A percentile compares a stretch with the other conserved stretches of the same genome.
Evolutionary conservation across 2,113 vertebrate genomes (phyloP).

Genomic region (Menura novaehollandiae): DNA sequence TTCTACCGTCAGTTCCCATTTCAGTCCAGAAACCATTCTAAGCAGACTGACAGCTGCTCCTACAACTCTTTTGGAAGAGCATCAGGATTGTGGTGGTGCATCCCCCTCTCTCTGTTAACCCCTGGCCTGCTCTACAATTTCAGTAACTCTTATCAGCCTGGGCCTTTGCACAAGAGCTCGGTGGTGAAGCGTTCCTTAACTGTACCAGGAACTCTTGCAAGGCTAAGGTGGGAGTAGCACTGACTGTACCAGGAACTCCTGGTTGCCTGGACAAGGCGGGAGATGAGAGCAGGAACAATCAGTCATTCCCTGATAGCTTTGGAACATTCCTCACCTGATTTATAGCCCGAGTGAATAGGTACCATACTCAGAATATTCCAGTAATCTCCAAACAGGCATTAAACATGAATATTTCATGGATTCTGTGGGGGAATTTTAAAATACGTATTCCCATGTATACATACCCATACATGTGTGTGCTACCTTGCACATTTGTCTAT

Average conservation of each 20-base stretch:
- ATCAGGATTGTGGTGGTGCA: accelerated
- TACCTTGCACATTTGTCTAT: background rate
- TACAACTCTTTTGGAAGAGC: background rate
- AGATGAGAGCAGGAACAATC: background rate
- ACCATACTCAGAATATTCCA: background rate
- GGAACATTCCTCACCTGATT: background rate
- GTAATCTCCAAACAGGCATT: background rate
- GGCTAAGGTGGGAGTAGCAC: background rate
- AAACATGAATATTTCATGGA: background rate
- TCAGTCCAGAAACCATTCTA: background rate
- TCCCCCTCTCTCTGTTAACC: background rate
- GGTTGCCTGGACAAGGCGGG: background rate
- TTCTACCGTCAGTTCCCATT: background rate
- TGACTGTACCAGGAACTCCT: background rate
- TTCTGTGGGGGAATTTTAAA: background rate
- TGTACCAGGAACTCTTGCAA: background rate
- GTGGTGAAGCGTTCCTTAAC: background rate
- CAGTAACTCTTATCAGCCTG: background rate
- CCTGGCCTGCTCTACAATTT: background rate
- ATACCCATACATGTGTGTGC: background rate
- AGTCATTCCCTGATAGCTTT: background rate
- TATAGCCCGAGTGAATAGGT: background rate
- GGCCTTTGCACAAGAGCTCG: background rate
- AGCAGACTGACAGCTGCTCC: background rate
- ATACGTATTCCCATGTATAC: background rate